phyloP scores from a whole-genome alignment of 2,888 invertebrate species.

The Erebia palarica region DNA sequence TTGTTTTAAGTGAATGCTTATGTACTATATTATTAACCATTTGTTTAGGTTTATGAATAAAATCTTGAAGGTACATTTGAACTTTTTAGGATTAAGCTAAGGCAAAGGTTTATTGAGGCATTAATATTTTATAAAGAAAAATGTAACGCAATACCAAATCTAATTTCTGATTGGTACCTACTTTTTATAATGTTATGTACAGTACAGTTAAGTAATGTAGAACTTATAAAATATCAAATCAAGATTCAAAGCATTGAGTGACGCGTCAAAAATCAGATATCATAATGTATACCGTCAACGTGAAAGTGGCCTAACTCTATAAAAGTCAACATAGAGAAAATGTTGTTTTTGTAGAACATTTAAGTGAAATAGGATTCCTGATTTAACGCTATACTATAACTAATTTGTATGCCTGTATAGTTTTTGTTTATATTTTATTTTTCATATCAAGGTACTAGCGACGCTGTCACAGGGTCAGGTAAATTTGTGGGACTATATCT shows the following conservation, averaged over 20 bases:
- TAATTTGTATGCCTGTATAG: no score
- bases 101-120: not conserved
- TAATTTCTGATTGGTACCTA: no score
- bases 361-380: no score
- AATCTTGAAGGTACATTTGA: not conserved
- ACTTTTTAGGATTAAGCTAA: not conserved
- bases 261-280: constrained; percentile 18
- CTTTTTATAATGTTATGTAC: not conserved
- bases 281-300: not conserved
- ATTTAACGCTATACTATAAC: no score
- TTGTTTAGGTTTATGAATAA: not conserved
- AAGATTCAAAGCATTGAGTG: constrained; percentile 10
- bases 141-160: no score
- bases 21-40: not conserved
- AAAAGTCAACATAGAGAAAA: not conserved
- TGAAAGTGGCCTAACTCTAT: not conserved
- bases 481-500: no score
- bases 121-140: no score
- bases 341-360: not conserved
- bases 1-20: not conserved
- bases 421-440: no score
- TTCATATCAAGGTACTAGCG: no score
- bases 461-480: no score
- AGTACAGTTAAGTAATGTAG: not conserved
- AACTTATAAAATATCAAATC: constrained; percentile 10